Base-by-base conservation (phyloP, 2,888 invertebrate species). In the Eumerus sabulonum region DNA sequence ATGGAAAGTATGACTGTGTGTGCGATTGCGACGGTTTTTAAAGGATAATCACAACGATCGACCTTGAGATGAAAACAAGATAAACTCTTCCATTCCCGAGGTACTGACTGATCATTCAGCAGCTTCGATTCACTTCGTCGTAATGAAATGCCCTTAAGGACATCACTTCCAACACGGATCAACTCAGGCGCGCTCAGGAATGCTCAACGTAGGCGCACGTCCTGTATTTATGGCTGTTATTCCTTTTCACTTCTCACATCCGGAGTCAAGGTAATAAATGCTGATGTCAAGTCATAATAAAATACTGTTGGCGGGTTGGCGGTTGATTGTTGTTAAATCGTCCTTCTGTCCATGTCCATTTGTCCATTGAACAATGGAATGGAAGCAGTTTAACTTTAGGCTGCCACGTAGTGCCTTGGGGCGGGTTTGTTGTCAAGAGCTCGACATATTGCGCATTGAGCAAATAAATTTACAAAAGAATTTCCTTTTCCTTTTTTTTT, bases 21-120 rank as follows among this genome's bases (percentile, higher is more conserved):
- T 40, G 60, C 38, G 38, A 57, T 72, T 51, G 66, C 50, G 76
- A 66, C 60, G 57, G 57, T 67, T 62, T 63, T 67, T 50, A n/a
- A n/a, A 73, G 59, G 67, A 73, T 72, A 73, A 72, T 68, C 73
- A 68, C 67, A 68, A 72, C 57, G 77, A 63, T 68, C 62, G 72
- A 72, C 66, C 76, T 67, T 77, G 72, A 67, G 72, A 60, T 36
- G 18, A 63, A 38, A 40, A 51, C 45, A 51, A 48, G 9, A 56
- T 36, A 72, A 68, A 67, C 48, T 67, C 66, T 72, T 27, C 27
- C 2, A 27, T 27, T 27, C 27, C 3, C 27, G n/a, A 53, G 62
- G 53, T 42, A 40, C 50, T 57, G 72, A 40, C 50, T 57, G 72
- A 67, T 72, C 77, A 72, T 62, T 72, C 72, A 66, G 40, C n/a